phyloP scores from a whole-genome alignment of 2,888 invertebrate species.

The Cheilosia urbana region DNA sequence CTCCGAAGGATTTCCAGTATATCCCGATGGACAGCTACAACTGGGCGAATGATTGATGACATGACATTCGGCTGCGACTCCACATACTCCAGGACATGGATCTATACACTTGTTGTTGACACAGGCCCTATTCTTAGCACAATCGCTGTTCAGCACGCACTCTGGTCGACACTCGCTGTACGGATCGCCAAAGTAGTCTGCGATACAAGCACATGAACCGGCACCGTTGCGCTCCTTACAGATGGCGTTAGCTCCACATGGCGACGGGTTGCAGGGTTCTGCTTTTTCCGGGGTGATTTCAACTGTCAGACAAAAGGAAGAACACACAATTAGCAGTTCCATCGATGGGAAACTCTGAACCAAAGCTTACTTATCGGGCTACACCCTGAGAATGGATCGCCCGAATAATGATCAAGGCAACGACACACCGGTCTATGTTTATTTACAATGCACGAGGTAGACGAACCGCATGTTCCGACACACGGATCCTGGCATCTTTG shows the following conservation, averaged over 20 bases:
- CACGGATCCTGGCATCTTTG: constrained; percentile 93
- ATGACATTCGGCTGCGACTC: constrained; percentile 90
- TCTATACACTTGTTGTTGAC: constrained; percentile 93
- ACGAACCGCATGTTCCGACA: constrained; percentile 92
- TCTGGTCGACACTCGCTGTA: constrained; percentile 93
- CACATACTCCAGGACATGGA: constrained; percentile 93
- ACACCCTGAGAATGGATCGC: constrained; percentile 93
- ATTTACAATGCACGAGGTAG: constrained; percentile 91
- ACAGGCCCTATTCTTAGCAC: constrained; percentile 90
- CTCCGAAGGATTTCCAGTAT: constrained; percentile 90
- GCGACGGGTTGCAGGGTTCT: constrained; percentile 93
- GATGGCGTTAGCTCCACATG: constrained; percentile 93
- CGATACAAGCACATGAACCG: constrained; percentile 92
- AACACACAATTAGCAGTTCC: constrained; percentile 22
- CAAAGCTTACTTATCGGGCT: constrained; percentile 85
- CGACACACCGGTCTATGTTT: constrained; percentile 93
- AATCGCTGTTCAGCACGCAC: constrained; percentile 93
- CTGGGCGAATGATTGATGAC: constrained; percentile 93
- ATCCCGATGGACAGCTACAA: constrained; percentile 91
- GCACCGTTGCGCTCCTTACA: constrained; percentile 93
- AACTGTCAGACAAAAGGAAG: constrained; percentile 77
- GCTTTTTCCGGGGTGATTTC: constrained; percentile 85
- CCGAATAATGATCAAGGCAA: constrained; percentile 91
- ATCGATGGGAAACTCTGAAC: constrained; percentile 24
- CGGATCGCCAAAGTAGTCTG: constrained; percentile 94